Percentiles rank a stretch among this genome's conserved stretches.
phyloP scores from a whole-genome alignment of 1,140 invertebrate genomes.

The Trachymyrmex septentrionalis region DNA sequence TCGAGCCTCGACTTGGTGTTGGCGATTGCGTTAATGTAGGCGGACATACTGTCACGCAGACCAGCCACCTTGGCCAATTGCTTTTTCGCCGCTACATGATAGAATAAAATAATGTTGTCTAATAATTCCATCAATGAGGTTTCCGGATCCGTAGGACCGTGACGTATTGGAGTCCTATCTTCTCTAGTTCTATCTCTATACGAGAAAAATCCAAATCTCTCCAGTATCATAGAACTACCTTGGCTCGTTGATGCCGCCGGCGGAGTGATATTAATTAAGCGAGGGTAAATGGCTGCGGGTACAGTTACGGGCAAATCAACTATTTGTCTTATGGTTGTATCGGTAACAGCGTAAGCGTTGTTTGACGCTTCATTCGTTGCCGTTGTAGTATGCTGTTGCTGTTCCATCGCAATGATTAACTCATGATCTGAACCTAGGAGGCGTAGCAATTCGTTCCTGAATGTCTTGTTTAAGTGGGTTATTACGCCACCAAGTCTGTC shows the following conservation, averaged over 20 bases:
- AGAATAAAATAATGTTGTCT: conserved; percentile 90
- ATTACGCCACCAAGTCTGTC: conserved; percentile 91
- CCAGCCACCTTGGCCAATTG: conserved; percentile 90
- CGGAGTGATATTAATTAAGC: conserved; percentile 77
- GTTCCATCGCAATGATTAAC: conserved; percentile 82
- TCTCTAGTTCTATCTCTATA: conserved; percentile 69
- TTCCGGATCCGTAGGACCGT: conserved; percentile 84
- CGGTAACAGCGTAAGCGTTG: conserved; percentile 55
- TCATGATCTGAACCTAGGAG: conserved; percentile 85
- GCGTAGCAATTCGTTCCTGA: conserved; percentile 86
- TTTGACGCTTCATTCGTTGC: conserved; percentile 65
- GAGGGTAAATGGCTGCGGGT: conserved; percentile 73
- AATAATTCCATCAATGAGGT: conserved; percentile 88
- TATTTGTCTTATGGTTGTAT: conserved; percentile 65
- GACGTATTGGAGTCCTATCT: conserved; percentile 74
- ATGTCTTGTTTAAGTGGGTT: conserved; percentile 90
- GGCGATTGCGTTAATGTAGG: conserved; percentile 87
- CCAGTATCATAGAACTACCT: conserved; percentile 74
- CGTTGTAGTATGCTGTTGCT: conserved; percentile 66
- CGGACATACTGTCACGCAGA: conserved; percentile 88
- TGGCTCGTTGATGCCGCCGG: conserved; percentile 25
- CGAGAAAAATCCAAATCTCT: conserved; percentile 80
- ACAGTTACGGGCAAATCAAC: conserved; percentile 75
- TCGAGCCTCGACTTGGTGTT: conserved; percentile 86
- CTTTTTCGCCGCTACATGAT: conserved; percentile 90